Percentiles rank a stretch among this genome's conserved stretches.
phyloP scores from a whole-genome alignment of 2,797 vertebrate species.

The Coccyzus lansbergi region DNA sequence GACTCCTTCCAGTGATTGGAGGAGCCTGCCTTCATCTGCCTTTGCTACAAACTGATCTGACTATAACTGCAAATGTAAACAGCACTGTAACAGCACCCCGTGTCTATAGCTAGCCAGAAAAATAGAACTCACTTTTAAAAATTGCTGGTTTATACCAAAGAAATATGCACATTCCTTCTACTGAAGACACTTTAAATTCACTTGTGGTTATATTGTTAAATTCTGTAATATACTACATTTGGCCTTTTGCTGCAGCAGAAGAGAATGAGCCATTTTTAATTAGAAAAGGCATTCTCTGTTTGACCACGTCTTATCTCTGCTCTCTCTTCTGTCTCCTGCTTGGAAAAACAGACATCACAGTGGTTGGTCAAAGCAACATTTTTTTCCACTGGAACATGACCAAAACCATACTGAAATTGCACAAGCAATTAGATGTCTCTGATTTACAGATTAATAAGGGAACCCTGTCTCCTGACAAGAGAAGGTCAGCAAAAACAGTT shows the following conservation, averaged over 20 bases:
- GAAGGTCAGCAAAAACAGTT: slow-evolving; percentile 65
- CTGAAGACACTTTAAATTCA: background rate
- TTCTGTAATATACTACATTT: slow-evolving; percentile 41
- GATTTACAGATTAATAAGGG: slow-evolving; percentile 75
- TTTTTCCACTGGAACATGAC: slow-evolving; percentile 59
- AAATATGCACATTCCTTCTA: background rate
- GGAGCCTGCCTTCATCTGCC: slow-evolving; percentile 40
- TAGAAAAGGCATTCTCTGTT: slow-evolving; percentile 51
- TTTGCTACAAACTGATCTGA: slow-evolving; percentile 30
- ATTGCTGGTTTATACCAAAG: slow-evolving; percentile 19
- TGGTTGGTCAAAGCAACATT: slow-evolving; percentile 64
- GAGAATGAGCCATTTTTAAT: slow-evolving; percentile 56
- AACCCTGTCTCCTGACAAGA: slow-evolving; percentile 52
- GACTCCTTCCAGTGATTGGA: slow-evolving; percentile 51
- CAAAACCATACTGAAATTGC: slow-evolving; percentile 59
- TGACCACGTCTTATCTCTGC: slow-evolving; percentile 53
- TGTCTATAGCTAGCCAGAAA: slow-evolving; percentile 13
- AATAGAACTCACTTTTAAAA: slow-evolving; percentile 21
- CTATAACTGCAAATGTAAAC: slow-evolving; percentile 38
- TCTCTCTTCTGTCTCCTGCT: slow-evolving; percentile 59
- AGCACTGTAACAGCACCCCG: background rate
- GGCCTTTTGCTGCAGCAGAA: slow-evolving; percentile 55
- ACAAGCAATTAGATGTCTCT: slow-evolving; percentile 69
- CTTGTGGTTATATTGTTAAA: background rate
- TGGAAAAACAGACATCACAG: slow-evolving; percentile 73